These are phyloP conservation scores for Serinus canaria DNA, from an alignment of 2,113 vertebrate species.

Conservation along the genomic window DNA sequence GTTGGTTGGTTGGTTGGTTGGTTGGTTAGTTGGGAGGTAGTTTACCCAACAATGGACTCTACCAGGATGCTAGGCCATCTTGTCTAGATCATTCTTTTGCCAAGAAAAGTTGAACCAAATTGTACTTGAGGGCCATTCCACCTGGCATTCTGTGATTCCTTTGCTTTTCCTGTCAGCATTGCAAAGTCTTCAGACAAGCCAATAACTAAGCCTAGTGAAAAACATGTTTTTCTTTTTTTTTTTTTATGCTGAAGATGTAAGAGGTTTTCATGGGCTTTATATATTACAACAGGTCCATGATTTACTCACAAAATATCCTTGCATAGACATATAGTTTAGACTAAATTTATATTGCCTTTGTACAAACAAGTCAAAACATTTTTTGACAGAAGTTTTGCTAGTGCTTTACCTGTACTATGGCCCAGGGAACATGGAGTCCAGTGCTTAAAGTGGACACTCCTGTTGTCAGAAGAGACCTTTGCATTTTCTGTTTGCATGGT, in stretches of 20 bases:
- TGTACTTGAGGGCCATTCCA: not conserved
- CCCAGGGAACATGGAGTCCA: not conserved
- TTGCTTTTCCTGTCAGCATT: not conserved
- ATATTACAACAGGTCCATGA: accelerated
- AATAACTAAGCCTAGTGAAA: not conserved
- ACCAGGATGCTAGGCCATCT: not conserved
- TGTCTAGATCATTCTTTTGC: not conserved
- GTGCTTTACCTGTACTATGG: not conserved
- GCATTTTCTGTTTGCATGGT: not conserved
- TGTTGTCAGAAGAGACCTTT: not conserved
- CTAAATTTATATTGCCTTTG: not conserved
- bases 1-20: too few relatives aligned
- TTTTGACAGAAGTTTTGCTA: not conserved
- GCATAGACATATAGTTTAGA: not conserved
- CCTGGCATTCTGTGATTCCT: not conserved
- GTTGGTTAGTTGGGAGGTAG: not conserved
- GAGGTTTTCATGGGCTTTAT: not conserved
- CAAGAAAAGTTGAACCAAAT: not conserved
- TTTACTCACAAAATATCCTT: not conserved
- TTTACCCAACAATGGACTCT: not conserved
- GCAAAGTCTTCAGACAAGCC: not conserved
- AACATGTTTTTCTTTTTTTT: not conserved
- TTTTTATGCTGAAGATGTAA: not conserved
- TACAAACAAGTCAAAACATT: not conserved
- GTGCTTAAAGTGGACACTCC: not conserved